A percentile compares a stretch with the other conserved stretches of the same genome.
phyloP scores from a whole-genome alignment of 2,888 invertebrate genomes.

The Sesia apiformis region DNA sequence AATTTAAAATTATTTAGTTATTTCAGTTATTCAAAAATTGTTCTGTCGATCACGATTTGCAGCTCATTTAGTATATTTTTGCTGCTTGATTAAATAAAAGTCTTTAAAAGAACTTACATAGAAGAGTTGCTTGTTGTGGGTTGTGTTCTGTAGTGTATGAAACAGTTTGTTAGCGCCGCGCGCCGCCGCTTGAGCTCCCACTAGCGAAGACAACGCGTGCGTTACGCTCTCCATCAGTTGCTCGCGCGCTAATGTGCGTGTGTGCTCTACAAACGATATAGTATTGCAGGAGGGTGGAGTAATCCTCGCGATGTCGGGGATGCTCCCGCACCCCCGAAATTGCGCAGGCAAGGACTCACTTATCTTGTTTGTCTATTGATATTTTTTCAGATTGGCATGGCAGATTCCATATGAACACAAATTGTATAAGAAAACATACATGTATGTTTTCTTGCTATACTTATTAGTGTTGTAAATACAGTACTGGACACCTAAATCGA shows the following conservation, averaged over 20 bases:
- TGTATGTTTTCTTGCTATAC: too few species aligned
- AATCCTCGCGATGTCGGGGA: too few species aligned
- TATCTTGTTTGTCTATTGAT: too few species aligned
- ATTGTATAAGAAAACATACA: too few species aligned
- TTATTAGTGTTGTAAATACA: too few species aligned
- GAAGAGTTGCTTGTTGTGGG: conserved; percentile 91
- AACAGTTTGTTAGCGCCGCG: conserved; percentile 90
- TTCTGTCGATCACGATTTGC: too few species aligned
- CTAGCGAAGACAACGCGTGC: conserved; percentile 86
- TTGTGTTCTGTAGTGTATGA: conserved; percentile 87
- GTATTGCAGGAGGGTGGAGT: too few species aligned
- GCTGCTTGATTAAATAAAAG: background rate
- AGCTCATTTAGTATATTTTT: background rate
- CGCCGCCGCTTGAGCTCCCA: conserved; percentile 89
- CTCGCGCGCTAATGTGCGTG: conserved; percentile 79
- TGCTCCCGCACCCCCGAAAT: too few species aligned
- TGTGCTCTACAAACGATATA: conserved; percentile 61
- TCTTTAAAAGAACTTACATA: conserved; percentile 79
- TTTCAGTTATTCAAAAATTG: background rate
- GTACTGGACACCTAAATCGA: too few species aligned
- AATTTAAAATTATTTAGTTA: conserved; percentile 1
- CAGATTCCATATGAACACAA: too few species aligned
- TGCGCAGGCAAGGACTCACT: too few species aligned
- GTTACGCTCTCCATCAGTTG: conserved; percentile 83
- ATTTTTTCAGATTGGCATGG: too few species aligned